phyloP scores from a whole-genome alignment of 2,888 invertebrate species.

The Aspidapion aeneum region DNA sequence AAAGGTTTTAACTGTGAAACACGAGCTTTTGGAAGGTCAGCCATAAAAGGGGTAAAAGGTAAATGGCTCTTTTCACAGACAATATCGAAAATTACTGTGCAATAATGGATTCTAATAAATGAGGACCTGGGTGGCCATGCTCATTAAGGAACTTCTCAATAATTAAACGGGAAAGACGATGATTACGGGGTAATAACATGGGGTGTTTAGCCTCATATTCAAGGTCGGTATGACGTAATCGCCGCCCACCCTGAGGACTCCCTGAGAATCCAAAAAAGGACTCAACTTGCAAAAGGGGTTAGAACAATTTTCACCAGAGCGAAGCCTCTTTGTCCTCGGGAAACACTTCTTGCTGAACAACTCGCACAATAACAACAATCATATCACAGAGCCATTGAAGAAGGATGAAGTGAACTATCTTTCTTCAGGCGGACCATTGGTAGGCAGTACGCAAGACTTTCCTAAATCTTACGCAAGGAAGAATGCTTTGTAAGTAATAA shows the following conservation, averaged over 20 bases:
- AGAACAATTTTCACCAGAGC: not conserved
- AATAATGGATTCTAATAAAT: no score
- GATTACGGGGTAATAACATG: no score
- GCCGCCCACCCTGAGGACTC: not conserved
- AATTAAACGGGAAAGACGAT: no score
- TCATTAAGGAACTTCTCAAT: constrained; percentile 1
- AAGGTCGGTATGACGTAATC: no score
- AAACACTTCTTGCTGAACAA: constrained; percentile 1
- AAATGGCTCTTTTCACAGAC: constrained; percentile 6
- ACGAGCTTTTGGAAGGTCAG: constrained; percentile 27
- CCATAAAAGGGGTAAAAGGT: constrained; percentile 28
- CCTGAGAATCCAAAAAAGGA: no score
- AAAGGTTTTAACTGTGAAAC: constrained; percentile 22
- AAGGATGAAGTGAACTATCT: not conserved
- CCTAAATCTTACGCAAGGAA: constrained; percentile 2
- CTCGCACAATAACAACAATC: not conserved
- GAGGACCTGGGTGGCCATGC: no score
- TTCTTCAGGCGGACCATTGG: not conserved
- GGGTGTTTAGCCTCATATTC: no score
- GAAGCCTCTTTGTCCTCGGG: not conserved
- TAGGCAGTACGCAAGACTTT: constrained; percentile 4
- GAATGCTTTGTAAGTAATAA: not conserved
- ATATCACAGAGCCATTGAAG: not conserved
- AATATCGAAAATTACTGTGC: constrained; percentile 15
- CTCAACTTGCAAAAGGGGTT: constrained; percentile 8